Percentiles rank a stretch among this genome's conserved stretches.
These are phyloP conservation scores for Mormyrops attenuatus DNA, from an alignment of 2,797 vertebrate genomes.

Conservation along the genomic window DNA sequence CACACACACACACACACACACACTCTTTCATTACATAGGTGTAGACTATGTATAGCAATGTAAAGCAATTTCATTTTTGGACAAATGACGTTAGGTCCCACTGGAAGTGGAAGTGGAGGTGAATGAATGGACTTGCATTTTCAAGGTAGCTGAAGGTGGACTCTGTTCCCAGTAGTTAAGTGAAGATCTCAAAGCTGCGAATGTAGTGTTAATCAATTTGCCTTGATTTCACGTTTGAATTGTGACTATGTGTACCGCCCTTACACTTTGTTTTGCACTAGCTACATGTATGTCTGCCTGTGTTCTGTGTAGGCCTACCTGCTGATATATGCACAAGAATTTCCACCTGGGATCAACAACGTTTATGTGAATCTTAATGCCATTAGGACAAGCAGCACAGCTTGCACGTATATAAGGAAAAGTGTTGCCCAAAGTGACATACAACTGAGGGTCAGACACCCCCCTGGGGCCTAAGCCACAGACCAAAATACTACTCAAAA, in stretches of 20 bases:
- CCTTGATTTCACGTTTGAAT: background rate
- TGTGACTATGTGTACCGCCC: background rate
- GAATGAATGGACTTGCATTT: background rate
- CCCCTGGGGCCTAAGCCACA: background rate
- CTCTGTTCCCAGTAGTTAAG: background rate
- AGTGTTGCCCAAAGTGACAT: background rate
- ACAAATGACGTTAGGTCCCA: background rate
- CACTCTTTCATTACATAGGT: background rate
- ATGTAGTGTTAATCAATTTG: background rate
- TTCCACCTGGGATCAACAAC: background rate
- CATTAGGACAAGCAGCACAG: background rate
- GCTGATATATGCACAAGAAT: background rate
- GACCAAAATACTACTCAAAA: background rate
- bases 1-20: background rate
- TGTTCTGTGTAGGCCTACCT: background rate
- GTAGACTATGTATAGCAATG: background rate
- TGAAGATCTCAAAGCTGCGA: background rate
- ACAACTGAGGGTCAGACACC: background rate
- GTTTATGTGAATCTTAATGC: background rate
- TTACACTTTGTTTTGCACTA: background rate
- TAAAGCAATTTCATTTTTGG: background rate
- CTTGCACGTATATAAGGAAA: background rate
- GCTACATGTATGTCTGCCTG: background rate
- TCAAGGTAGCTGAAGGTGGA: background rate
- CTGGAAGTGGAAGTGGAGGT: background rate